phyloP scores from a whole-genome alignment of 2,888 invertebrate species.

The Leptarthrus brevirostris region DNA sequence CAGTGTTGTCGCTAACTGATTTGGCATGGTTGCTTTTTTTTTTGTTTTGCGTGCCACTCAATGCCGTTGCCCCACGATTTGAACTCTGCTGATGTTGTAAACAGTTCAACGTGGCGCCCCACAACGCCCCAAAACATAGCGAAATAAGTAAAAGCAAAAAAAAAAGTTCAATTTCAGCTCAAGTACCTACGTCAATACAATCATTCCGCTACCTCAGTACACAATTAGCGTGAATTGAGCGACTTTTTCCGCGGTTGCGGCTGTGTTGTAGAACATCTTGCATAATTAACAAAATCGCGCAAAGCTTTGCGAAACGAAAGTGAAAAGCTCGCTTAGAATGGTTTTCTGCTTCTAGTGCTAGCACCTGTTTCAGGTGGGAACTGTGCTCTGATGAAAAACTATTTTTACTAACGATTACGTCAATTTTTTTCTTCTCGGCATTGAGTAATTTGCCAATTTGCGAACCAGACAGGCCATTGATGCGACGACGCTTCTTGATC shows the following conservation, averaged over 20 bases:
- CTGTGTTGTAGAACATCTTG: neutral
- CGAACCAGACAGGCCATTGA: conserved; percentile 8
- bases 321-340: conserved; percentile 29
- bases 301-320: conserved; percentile 22
- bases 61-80: conserved; percentile 24
- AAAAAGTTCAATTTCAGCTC: conserved; percentile 36
- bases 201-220: neutral
- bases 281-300: conserved; percentile 37
- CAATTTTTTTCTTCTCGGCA: conserved; percentile 14
- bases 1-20: conserved; percentile 14
- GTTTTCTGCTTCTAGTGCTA: neutral
- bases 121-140: neutral
- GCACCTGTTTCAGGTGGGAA: conserved; percentile 15
- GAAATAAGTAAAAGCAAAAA: neutral
- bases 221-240: conserved; percentile 17
- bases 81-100: conserved; percentile 33
- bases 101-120: conserved; percentile 14
- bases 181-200: conserved; percentile 7
- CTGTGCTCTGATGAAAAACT: conserved; percentile 1
- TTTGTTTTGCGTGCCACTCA: neutral
- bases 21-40: neutral
- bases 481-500: conserved; percentile 3
- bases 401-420: conserved; percentile 34
- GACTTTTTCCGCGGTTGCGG: neutral
- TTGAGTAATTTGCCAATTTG: conserved; percentile 36